Evolutionary conservation across 1,140 invertebrate species (phyloP).

Genomic region (Helicoverpa zea): DNA sequence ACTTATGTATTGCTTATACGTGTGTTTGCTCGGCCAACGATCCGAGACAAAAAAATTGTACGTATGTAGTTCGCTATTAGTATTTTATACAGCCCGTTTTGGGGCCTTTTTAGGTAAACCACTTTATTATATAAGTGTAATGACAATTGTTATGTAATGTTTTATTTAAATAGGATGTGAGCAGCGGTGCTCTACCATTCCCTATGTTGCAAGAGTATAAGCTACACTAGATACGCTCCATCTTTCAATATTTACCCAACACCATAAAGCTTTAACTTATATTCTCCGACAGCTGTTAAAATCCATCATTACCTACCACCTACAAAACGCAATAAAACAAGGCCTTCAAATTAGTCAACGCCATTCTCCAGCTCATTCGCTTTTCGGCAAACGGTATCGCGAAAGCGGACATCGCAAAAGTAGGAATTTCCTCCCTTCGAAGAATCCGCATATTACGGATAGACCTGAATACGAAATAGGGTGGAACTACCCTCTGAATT

Average conservation of each 20-base stretch:
- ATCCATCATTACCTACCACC: not conserved
- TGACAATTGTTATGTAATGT: constrained; percentile 11
- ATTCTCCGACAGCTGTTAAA: not conserved
- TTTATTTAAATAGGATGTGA: not conserved
- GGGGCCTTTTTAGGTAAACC: constrained; percentile 49
- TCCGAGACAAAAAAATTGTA: constrained; percentile 47
- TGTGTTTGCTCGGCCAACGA: constrained; percentile 52
- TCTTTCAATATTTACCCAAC: no score
- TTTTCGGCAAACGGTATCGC: constrained; percentile 20
- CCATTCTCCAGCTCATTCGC: constrained; percentile 24
- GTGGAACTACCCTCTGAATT: constrained; percentile 44
- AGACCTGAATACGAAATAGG: constrained; percentile 51
- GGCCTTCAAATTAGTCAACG: constrained; percentile 6
- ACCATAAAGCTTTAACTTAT: no score
- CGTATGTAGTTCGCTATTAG: constrained; percentile 48
- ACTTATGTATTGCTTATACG: constrained; percentile 51
- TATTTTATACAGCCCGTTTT: constrained; percentile 43
- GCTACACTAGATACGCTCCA: no score
- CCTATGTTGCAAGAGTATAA: no score
- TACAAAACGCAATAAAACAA: not conserved
- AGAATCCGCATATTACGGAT: constrained; percentile 43
- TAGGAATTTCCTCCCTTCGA: constrained; percentile 18
- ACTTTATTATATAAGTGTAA: constrained; percentile 16
- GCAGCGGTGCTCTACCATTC: not conserved
- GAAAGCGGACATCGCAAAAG: constrained; percentile 16